phyloP scores from a whole-genome alignment of 2,113 vertebrate genomes.

The Pteruthius melanotis region DNA sequence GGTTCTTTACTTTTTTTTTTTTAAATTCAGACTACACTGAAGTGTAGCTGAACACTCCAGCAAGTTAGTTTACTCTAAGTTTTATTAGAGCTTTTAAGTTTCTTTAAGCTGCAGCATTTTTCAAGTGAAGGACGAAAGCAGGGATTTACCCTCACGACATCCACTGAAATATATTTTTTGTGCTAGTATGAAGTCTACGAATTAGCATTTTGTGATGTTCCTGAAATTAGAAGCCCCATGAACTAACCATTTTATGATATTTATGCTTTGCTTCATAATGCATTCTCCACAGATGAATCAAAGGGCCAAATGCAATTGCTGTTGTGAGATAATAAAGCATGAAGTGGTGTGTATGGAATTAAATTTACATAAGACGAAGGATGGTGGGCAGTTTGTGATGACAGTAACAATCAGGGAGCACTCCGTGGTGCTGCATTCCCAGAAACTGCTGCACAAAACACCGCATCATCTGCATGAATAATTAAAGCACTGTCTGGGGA shows the following conservation, averaged over 20 bases:
- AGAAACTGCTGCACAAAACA: conserved; percentile 25
- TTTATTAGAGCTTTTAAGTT: conserved; percentile 66
- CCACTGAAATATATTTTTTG: conserved; percentile 51
- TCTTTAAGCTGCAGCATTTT: conserved; percentile 53
- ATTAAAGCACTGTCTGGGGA: conserved; percentile 27
- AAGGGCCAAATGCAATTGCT: conserved; percentile 74
- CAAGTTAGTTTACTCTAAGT: conserved; percentile 22
- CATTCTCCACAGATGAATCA: conserved; percentile 80
- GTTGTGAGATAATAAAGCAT: conserved; percentile 78
- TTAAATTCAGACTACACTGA: neutral
- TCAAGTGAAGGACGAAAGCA: conserved; percentile 47
- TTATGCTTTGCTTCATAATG: conserved; percentile 78
- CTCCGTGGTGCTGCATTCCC: neutral
- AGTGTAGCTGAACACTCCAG: neutral
- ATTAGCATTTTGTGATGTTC: conserved; percentile 74
- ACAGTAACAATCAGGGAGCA: conserved; percentile 43
- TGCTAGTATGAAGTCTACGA: conserved; percentile 64
- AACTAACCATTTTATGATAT: conserved; percentile 77
- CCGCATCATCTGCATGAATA: conserved; percentile 10
- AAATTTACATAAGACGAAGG: conserved; percentile 76
- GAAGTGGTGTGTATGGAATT: conserved; percentile 73
- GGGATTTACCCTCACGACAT: conserved; percentile 55
- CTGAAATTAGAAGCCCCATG: conserved; percentile 79
- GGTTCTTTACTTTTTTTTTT: neutral
- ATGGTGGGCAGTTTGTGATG: conserved; percentile 63